phyloP scores from a whole-genome alignment of 2,888 invertebrate genomes.

The Alloplasta piceator region DNA sequence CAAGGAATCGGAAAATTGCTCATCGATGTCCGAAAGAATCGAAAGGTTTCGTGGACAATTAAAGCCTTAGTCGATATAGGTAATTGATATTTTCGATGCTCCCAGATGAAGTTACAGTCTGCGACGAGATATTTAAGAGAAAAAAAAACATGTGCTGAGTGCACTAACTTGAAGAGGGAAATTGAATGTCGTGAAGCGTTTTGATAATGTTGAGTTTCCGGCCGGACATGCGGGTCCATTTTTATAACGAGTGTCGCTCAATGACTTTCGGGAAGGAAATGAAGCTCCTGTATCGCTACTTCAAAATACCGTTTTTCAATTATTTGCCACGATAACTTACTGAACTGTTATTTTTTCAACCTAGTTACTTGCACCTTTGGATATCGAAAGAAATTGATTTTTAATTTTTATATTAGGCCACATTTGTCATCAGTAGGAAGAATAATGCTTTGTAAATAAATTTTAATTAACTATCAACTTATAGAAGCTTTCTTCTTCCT shows the following conservation, averaged over 20 bases:
- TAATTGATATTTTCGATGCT: slow-evolving; percentile 39
- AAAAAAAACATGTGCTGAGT: slow-evolving; percentile 19
- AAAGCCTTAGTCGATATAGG: neutral
- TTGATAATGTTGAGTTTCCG: slow-evolving; percentile 33
- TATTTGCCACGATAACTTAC: too few relatives aligned
- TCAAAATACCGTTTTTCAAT: too few relatives aligned
- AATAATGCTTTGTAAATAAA: too few relatives aligned
- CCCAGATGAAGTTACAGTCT: slow-evolving; percentile 42
- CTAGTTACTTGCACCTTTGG: too few relatives aligned
- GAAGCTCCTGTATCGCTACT: neutral
- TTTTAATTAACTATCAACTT: too few relatives aligned
- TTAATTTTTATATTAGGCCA: too few relatives aligned
- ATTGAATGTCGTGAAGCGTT: slow-evolving; percentile 14
- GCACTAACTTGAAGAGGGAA: slow-evolving; percentile 30
- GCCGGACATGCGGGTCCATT: slow-evolving; percentile 53
- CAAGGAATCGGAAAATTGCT: slow-evolving; percentile 1
- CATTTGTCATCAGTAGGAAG: too few relatives aligned
- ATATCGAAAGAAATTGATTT: too few relatives aligned
- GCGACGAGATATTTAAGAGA: slow-evolving; percentile 11
- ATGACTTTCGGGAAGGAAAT: slow-evolving; percentile 18
- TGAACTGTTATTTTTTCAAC: too few relatives aligned
- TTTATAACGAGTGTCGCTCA: slow-evolving; percentile 6
- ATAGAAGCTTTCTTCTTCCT: too few relatives aligned
- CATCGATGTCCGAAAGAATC: slow-evolving; percentile 9
- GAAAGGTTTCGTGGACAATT: neutral